phyloP scores from a whole-genome alignment of 2,113 vertebrate species.

The Brachypteracias leptosomus region DNA sequence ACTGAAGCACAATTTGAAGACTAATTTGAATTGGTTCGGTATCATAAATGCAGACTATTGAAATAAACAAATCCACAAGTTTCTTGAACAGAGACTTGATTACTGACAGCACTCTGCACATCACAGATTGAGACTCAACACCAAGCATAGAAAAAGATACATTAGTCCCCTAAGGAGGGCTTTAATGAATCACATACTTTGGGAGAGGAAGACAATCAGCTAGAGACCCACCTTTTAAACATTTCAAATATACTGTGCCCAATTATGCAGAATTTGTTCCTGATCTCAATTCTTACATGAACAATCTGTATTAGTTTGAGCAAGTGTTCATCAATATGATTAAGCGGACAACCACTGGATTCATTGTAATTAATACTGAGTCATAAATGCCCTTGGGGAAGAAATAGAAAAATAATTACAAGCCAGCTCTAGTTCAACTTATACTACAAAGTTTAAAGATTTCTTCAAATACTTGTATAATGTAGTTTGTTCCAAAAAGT shows the following conservation, averaged over 20 bases:
- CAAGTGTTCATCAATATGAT: not conserved
- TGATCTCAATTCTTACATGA: not conserved
- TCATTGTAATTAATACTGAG: not conserved
- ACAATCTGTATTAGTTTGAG: not conserved
- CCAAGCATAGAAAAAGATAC: not conserved
- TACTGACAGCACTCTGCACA: not conserved
- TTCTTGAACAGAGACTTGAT: not conserved
- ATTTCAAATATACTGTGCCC: not conserved
- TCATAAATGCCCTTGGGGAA: not conserved
- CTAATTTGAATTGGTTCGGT: not conserved
- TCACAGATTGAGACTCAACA: not conserved
- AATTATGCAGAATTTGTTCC: not conserved
- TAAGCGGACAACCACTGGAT: not conserved
- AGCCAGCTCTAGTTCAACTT: not conserved
- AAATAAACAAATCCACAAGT: not conserved
- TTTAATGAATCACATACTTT: not conserved
- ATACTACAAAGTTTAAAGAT: not conserved
- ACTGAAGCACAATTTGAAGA: not conserved
- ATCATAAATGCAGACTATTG: not conserved
- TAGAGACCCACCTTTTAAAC: not conserved
- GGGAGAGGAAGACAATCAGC: not conserved
- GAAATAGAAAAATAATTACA: not conserved
- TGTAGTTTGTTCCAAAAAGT: not conserved
- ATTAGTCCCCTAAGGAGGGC: not conserved
- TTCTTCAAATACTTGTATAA: not conserved